Evolutionary conservation across 2,888 invertebrate genomes (phyloP).

Genomic region (Drosophila pullipes): DNA sequence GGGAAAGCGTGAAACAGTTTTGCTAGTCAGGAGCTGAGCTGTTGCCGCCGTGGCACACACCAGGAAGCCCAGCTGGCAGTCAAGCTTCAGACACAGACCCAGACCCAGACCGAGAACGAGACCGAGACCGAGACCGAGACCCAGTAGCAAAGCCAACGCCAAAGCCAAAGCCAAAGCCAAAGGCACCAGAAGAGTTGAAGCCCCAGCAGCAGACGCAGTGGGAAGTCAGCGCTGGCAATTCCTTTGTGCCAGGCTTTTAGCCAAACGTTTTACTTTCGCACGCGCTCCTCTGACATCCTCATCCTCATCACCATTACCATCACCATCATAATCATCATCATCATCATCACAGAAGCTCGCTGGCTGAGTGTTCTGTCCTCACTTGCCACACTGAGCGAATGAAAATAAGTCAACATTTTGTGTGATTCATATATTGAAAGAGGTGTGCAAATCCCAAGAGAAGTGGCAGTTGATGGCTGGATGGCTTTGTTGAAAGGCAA

Average conservation of each 20-base stretch:
- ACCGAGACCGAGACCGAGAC: slow-evolving; percentile 7
- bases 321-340: neutral
- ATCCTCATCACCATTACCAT: neutral
- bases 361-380: slow-evolving; percentile 27
- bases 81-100: slow-evolving; percentile 45
- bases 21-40: slow-evolving; percentile 54
- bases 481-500: neutral
- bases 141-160: slow-evolving; percentile 4
- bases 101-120: slow-evolving; percentile 18
- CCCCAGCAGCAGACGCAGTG: slow-evolving; percentile 59
- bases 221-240: slow-evolving; percentile 58
- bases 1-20: slow-evolving; percentile 76
- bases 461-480: neutral
- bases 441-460: neutral
- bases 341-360: neutral
- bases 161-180: slow-evolving; percentile 6
- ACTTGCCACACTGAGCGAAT: slow-evolving; percentile 30
- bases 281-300: slow-evolving; percentile 29
- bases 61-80: slow-evolving; percentile 57
- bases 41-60: slow-evolving; percentile 33
- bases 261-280: slow-evolving; percentile 74
- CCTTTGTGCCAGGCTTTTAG: slow-evolving; percentile 71
- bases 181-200: slow-evolving; percentile 25
- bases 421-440: neutral
- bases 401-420: neutral